Evolutionary conservation across 2,888 invertebrate species (phyloP).

Genomic region (Helobdella robusta): DNA sequence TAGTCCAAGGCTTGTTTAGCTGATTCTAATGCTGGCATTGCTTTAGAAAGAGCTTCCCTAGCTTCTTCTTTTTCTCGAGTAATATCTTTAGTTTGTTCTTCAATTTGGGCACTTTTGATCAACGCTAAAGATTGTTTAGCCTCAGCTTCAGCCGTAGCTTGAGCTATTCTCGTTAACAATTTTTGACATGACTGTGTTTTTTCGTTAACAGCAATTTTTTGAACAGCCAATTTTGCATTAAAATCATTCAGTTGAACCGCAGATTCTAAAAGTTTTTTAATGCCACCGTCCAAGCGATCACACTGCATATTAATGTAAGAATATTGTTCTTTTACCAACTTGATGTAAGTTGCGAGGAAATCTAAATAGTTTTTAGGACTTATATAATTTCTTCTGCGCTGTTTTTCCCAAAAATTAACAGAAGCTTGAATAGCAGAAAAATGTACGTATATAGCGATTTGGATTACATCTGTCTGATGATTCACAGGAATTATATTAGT

Average conservation of each 20-base stretch:
- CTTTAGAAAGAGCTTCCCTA: conserved; percentile 67
- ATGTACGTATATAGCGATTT: conserved; percentile 78
- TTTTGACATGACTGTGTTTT: conserved; percentile 71
- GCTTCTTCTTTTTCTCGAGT: conserved; percentile 73
- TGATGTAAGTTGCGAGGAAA: conserved; percentile 68
- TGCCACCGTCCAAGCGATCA: conserved; percentile 62
- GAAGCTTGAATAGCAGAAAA: conserved; percentile 64
- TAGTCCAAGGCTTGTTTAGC: conserved; percentile 71
- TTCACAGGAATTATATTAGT: conserved; percentile 63
- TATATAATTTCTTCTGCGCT: conserved; percentile 73
- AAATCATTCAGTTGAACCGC: conserved; percentile 69
- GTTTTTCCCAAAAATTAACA: conserved; percentile 61
- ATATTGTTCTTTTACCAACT: conserved; percentile 64
- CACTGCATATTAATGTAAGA: conserved; percentile 56
- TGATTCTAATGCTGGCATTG: conserved; percentile 72
- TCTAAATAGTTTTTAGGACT: conserved; percentile 86
- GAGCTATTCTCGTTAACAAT: conserved; percentile 66
- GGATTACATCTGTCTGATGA: conserved; percentile 64
- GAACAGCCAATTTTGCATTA: conserved; percentile 69
- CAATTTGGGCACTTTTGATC: conserved; percentile 70
- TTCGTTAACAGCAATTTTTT: conserved; percentile 58
- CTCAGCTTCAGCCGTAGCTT: conserved; percentile 56
- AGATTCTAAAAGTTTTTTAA: conserved; percentile 75
- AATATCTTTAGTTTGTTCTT: conserved; percentile 69
- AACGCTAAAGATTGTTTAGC: conserved; percentile 71